A percentile compares a stretch with the other conserved stretches of the same genome.
Conservation (phyloP, 2,113 vertebrate species). For the Rhabdomys dilectus region DNA sequence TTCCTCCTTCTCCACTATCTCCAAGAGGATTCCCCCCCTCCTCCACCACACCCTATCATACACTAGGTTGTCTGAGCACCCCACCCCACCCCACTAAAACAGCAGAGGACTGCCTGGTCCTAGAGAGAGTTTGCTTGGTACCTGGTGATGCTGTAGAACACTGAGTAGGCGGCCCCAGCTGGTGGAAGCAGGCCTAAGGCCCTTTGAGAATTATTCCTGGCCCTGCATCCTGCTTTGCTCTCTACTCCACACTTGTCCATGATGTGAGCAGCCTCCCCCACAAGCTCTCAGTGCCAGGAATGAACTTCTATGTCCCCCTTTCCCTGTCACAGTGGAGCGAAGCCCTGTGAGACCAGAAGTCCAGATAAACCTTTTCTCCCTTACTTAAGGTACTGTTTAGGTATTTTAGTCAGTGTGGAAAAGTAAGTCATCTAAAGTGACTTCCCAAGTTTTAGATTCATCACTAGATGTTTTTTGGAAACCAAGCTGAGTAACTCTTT, state of each 20-base stretch:
- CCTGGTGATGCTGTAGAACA: background rate
- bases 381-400: background rate
- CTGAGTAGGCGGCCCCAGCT: background rate
- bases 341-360: too few species aligned
- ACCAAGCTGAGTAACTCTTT: background rate
- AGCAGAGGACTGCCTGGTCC: too few species aligned
- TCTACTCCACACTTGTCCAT: background rate
- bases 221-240: background rate
- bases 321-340: background rate
- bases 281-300: background rate
- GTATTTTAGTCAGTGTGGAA: background rate
- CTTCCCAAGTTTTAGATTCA: background rate
- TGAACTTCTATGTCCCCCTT: too few species aligned
- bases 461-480: background rate
- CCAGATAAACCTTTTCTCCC: too few species aligned
- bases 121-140: too few species aligned
- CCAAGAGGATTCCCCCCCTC: too few species aligned
- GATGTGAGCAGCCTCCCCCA: background rate
- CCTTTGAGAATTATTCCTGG: background rate
- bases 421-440: background rate
- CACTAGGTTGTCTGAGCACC: too few species aligned
- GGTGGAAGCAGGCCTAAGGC: background rate
- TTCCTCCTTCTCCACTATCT: too few species aligned
- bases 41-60: too few species aligned
- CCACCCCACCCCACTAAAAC: too few species aligned